phyloP scores from a whole-genome alignment of 1,140 invertebrate genomes.

The Prorops nasuta region DNA sequence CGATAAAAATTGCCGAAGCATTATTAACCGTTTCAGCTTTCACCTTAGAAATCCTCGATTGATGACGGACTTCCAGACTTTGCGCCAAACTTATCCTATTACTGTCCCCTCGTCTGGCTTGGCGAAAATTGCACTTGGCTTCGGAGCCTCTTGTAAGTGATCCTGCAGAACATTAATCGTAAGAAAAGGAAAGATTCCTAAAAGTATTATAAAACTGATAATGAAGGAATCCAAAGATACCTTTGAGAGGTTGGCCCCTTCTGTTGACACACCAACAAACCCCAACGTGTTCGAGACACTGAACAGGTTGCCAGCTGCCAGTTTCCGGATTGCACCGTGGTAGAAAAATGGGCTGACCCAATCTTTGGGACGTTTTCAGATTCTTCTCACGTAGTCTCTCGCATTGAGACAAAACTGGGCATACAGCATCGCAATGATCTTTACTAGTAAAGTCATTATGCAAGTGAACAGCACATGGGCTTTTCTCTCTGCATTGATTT shows the following conservation, averaged over 20 bases:
- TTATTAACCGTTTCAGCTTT: slow-evolving; percentile 27
- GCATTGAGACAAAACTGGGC: slow-evolving; percentile 80
- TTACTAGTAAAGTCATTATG: slow-evolving; percentile 87
- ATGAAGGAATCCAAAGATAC: no score
- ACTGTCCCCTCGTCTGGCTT: slow-evolving; percentile 61
- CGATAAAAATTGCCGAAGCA: no score
- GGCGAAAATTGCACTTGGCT: slow-evolving; percentile 73
- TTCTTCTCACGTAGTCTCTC: slow-evolving; percentile 77
- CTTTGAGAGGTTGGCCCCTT: slow-evolving; percentile 76
- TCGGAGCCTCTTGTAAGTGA: slow-evolving; percentile 70
- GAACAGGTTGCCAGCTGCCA: slow-evolving; percentile 77
- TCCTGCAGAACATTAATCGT: no score
- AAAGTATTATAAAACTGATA: no score
- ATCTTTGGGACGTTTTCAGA: slow-evolving; percentile 64
- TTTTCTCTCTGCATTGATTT: slow-evolving; percentile 71
- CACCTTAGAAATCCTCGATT: slow-evolving; percentile 37
- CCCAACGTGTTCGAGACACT: slow-evolving; percentile 76
- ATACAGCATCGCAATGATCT: slow-evolving; percentile 78
- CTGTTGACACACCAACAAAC: slow-evolving; percentile 85
- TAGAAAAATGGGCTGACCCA: slow-evolving; percentile 66
- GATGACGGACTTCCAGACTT: slow-evolving; percentile 43
- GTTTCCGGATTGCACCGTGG: slow-evolving; percentile 70
- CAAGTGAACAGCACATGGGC: slow-evolving; percentile 76
- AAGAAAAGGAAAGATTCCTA: no score
- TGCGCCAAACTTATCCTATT: slow-evolving; percentile 39